Percentiles rank a stretch among this genome's conserved stretches.
phyloP scores from a whole-genome alignment of 2,797 vertebrate species.

The Ispidina picta region DNA sequence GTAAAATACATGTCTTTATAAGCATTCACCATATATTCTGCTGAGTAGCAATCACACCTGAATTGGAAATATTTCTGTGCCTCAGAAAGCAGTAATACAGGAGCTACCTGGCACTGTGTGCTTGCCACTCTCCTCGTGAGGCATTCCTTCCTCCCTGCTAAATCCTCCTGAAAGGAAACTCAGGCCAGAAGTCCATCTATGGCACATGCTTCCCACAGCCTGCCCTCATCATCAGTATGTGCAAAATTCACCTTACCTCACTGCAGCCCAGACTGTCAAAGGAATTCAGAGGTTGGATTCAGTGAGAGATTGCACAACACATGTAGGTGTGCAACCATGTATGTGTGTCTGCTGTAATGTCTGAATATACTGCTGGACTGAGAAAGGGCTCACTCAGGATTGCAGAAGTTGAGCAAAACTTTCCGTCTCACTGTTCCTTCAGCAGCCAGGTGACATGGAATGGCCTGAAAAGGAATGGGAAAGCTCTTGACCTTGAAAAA shows the following conservation, averaged over 20 bases:
- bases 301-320: background rate
- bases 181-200: background rate
- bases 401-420: background rate
- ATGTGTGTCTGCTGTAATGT: background rate
- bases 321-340: background rate
- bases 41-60: background rate
- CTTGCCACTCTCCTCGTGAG: background rate
- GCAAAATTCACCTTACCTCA: background rate
- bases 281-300: background rate
- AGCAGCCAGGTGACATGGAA: background rate
- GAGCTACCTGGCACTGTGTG: rapidly evolving
- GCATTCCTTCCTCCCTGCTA: background rate
- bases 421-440: background rate
- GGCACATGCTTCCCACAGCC: background rate
- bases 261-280: background rate
- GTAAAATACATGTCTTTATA: background rate
- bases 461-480: background rate
- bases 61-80: background rate
- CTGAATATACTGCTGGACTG: background rate
- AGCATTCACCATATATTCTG: background rate
- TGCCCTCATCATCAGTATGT: background rate
- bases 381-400: background rate
- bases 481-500: background rate
- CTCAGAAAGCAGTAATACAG: background rate
- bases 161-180: background rate